phyloP scores from a whole-genome alignment of 2,888 invertebrate genomes.

The Ernsta delagoae region DNA sequence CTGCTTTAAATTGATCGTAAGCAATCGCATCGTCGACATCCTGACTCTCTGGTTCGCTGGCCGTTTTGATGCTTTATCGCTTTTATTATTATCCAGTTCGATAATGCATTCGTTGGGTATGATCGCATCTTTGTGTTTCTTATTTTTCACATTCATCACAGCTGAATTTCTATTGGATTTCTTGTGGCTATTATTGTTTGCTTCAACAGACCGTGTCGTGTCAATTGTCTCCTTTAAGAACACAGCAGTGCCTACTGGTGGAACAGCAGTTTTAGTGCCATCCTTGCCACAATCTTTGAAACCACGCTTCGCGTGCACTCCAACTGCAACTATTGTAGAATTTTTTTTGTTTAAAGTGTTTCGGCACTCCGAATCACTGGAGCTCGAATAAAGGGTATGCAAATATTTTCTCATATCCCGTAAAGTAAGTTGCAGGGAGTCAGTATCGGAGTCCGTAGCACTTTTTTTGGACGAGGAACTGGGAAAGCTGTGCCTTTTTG shows the following conservation, averaged over 20 bases:
- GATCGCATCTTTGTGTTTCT: conserved; percentile 79
- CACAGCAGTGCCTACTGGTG: conserved; percentile 49
- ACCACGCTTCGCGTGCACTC: conserved; percentile 62
- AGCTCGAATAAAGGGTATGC: conserved; percentile 92
- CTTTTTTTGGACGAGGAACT: conserved; percentile 86
- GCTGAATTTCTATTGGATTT: conserved; percentile 83
- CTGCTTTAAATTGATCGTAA: too few relatives aligned
- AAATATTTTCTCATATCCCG: conserved; percentile 93
- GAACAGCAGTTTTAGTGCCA: conserved; percentile 12
- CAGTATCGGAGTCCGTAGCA: conserved; percentile 84
- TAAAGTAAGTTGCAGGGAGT: conserved; percentile 92
- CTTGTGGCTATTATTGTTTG: conserved; percentile 79
- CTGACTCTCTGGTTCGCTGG: conserved; percentile 54
- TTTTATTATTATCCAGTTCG: conserved; percentile 72
- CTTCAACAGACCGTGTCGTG: conserved; percentile 60
- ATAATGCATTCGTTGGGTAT: conserved; percentile 55
- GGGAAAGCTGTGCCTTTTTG: conserved; percentile 89
- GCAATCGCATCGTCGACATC: too few relatives aligned
- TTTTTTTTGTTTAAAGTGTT: conserved; percentile 78
- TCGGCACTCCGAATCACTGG: conserved; percentile 86
- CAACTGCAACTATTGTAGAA: conserved; percentile 75
- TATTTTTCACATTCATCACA: conserved; percentile 86
- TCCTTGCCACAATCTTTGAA: conserved; percentile 58
- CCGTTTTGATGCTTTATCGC: conserved; percentile 67
- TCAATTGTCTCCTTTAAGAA: conserved; percentile 70